A percentile compares a stretch with the other conserved stretches of the same genome.
These are phyloP conservation scores for Limenitis camilla DNA, from an alignment of 2,888 invertebrate genomes.

Conservation along the genomic window DNA sequence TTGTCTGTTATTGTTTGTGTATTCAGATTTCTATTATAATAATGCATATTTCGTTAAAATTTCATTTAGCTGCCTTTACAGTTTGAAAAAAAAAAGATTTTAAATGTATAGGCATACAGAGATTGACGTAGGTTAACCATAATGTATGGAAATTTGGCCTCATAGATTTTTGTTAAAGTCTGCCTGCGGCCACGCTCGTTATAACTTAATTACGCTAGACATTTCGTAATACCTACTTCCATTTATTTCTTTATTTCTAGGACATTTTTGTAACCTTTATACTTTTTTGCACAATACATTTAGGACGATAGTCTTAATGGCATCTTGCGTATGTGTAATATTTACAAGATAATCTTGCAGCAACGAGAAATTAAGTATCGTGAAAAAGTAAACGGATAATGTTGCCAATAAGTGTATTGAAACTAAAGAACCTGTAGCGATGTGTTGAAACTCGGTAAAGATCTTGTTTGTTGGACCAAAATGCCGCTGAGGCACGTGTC, in stretches of 20 bases:
- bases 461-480: neutral
- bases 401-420: neutral
- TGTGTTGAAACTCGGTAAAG: neutral
- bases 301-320: neutral
- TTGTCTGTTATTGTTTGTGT: too few relatives aligned
- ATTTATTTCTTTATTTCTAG: constrained; percentile 6
- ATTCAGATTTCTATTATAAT: too few relatives aligned
- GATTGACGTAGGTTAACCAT: too few relatives aligned
- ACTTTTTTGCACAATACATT: neutral
- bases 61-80: too few relatives aligned
- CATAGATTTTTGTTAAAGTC: constrained; percentile 4
- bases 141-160: constrained; percentile 6
- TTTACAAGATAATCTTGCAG: too few relatives aligned
- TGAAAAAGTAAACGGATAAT: neutral
- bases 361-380: neutral
- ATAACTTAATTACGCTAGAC: constrained; percentile 8
- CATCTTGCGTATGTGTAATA: neutral
- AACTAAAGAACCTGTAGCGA: neutral
- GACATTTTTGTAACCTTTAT: constrained; percentile 6
- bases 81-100: too few relatives aligned
- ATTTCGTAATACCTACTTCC: constrained; percentile 11
- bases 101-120: too few relatives aligned
- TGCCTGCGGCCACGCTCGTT: constrained; percentile 10
- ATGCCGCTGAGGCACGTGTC: constrained; percentile 6
- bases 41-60: too few relatives aligned